phyloP scores from a whole-genome alignment of 1,140 invertebrate species.

The Pseudachorutes palmiensis region DNA sequence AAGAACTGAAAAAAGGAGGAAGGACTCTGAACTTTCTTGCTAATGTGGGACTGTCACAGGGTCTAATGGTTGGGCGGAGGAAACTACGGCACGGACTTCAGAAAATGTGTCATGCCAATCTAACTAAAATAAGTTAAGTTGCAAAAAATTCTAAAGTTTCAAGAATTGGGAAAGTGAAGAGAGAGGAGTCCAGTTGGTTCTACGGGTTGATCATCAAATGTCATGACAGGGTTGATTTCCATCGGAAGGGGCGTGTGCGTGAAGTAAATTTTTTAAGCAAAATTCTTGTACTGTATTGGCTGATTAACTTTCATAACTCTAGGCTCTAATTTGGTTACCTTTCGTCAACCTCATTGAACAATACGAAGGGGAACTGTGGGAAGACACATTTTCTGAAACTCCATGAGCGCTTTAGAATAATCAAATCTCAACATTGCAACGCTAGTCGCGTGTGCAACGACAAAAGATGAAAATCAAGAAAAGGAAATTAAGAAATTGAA shows the following conservation, averaged over 20 bases:
- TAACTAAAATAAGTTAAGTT: not conserved
- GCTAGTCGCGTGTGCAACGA: too few relatives aligned
- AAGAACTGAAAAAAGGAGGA: not conserved
- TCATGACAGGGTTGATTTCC: not conserved
- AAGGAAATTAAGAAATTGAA: constrained; percentile 2
- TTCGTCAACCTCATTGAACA: constrained; percentile 6
- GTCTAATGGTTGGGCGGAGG: not conserved
- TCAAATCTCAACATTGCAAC: too few relatives aligned
- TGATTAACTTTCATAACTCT: constrained; percentile 9
- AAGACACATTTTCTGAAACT: constrained; percentile 79
- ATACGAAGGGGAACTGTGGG: constrained; percentile 45
- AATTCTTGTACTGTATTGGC: constrained; percentile 18
- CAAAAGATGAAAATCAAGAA: constrained; percentile 9
- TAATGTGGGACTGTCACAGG: not conserved
- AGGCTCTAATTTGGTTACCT: not conserved
- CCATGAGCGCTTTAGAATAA: constrained; percentile 4
- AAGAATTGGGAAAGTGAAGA: not conserved
- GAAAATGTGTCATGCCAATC: constrained; percentile 36
- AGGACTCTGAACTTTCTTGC: not conserved
- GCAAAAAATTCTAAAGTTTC: too few relatives aligned
- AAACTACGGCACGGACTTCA: constrained; percentile 30
- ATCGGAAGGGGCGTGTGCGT: too few relatives aligned
- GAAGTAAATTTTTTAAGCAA: not conserved
- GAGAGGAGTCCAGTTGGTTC: not conserved
- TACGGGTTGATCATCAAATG: not conserved